Base-by-base conservation (phyloP, 2,113 vertebrate species). In the Anoplopoma fimbria region DNA sequence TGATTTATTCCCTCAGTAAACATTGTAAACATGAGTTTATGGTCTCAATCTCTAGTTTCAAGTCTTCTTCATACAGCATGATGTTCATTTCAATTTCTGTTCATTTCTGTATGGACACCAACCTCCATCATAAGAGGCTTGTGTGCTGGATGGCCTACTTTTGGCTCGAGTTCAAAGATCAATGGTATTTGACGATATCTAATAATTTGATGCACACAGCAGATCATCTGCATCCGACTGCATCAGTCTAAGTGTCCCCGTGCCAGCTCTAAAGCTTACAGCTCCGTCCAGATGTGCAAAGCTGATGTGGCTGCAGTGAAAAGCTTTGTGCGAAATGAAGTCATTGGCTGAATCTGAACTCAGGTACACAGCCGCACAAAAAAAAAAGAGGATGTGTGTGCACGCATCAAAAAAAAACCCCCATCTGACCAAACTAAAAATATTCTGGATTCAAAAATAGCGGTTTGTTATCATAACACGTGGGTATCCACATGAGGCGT, bases 251-350 rank as follows among this genome's bases (percentile, higher is more conserved):
- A 78, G 13, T 40, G 47, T 42, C 21, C 9, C 58, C 14, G 47
- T 29, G 69, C 72, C 81, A 78, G 47, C 61, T 51, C 62, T 12
- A 38, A 13, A 83, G 86, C 89, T 85, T 84, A 86, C 31, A 49
- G 25, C 57, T 47, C 33, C 9, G 21, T 74, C 76, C 87, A 91
- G 88, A 85, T 89, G 81, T 81, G 83, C 69, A 73, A 40, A 86
- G 81, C 86, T 45, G 61, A 76, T 73, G 55, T n/a, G 62, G 70
- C 23, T 40, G 42, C 10, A 57, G 49, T 29, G 25, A 73, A 21
- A 71, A 76, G 57, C 38, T 64, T 73, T 60, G 40, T 2, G 67
- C 23, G 34, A 55, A 69, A 84, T 81, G 10, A 70, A 70, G 29
- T 65, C 57, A 60, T 47, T 80, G 65, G 61, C 53, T 69, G 31